Evolutionary conservation across 2,888 invertebrate genomes (phyloP).

Genomic region (Caenorhabditis virilis): DNA sequence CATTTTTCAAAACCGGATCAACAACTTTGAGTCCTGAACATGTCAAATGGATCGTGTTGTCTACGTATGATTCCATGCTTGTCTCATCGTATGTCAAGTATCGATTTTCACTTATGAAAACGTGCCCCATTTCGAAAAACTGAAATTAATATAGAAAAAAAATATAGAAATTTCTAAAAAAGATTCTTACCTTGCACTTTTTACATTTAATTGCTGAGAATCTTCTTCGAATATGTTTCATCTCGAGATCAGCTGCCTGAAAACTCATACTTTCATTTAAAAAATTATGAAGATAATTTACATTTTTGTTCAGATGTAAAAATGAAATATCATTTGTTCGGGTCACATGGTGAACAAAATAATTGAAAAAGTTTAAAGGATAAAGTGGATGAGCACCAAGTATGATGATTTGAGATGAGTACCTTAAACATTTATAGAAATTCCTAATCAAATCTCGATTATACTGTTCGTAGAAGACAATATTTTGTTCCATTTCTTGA

Average conservation of each 20-base stretch:
- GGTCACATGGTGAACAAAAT: not conserved
- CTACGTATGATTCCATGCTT: constrained; percentile 17
- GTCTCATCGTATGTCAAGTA: constrained; percentile 25
- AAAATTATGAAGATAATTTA: not conserved
- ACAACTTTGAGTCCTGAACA: constrained; percentile 8
- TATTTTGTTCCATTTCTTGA: not conserved
- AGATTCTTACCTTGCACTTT: constrained; percentile 11
- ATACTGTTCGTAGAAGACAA: not conserved
- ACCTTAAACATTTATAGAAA: constrained; percentile 2
- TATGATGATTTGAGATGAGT: not conserved
- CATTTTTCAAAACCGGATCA: constrained; percentile 8
- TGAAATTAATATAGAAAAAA: constrained; percentile 5
- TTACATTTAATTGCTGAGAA: not conserved
- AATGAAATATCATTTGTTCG: not conserved
- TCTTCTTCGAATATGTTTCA: not conserved
- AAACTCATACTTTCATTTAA: not conserved
- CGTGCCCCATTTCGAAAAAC: constrained; percentile 24
- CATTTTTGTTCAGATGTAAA: not conserved
- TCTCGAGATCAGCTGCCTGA: constrained; percentile 1
- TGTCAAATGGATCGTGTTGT: constrained; percentile 29
- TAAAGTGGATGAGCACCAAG: constrained; percentile 2
- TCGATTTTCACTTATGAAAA: constrained; percentile 9
- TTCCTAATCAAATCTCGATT: no score
- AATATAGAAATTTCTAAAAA: constrained; percentile 1
- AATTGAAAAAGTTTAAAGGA: not conserved